Evolutionary conservation across 2,797 vertebrate species (phyloP).

Genomic region (Paguma larvata): DNA sequence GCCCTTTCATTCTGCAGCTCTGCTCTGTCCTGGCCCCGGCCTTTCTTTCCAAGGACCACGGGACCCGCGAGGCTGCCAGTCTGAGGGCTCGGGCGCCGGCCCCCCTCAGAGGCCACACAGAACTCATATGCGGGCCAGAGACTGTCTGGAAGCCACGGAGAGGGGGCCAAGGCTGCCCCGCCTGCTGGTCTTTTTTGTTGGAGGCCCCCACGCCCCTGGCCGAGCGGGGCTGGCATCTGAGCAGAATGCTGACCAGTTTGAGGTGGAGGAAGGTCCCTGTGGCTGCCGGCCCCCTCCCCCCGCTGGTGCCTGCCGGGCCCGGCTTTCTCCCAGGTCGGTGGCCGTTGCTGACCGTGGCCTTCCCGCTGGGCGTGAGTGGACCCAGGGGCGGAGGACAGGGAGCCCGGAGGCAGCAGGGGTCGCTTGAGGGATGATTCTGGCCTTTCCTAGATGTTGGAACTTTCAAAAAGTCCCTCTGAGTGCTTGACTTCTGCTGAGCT

Average conservation of each 20-base stretch:
- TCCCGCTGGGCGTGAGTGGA: background rate
- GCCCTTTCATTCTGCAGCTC: background rate
- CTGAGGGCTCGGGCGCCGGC: background rate
- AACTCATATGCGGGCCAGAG: background rate
- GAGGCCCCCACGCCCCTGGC: background rate
- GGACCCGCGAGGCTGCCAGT: background rate
- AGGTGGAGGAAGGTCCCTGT: background rate
- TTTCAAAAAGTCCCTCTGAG: background rate
- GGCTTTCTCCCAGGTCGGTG: too few relatives aligned
- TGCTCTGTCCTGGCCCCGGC: background rate
- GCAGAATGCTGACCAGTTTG: background rate
- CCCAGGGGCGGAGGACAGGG: background rate
- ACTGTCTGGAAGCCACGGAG: background rate
- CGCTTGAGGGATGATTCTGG: background rate
- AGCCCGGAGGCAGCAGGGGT: background rate
- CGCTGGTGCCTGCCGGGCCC: background rate
- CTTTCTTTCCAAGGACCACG: slow-evolving; percentile 32
- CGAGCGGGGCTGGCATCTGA: background rate
- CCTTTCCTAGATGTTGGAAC: background rate
- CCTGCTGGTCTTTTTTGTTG: background rate
- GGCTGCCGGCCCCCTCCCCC: fast-evolving
- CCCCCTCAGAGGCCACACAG: slow-evolving; percentile 42
- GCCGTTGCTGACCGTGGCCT: fast-evolving
- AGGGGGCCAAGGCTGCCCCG: background rate
- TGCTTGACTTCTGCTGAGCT: background rate